Evolutionary conservation across 2,113 vertebrate genomes (phyloP).

Genomic region (Picathartes gymnocephalus): DNA sequence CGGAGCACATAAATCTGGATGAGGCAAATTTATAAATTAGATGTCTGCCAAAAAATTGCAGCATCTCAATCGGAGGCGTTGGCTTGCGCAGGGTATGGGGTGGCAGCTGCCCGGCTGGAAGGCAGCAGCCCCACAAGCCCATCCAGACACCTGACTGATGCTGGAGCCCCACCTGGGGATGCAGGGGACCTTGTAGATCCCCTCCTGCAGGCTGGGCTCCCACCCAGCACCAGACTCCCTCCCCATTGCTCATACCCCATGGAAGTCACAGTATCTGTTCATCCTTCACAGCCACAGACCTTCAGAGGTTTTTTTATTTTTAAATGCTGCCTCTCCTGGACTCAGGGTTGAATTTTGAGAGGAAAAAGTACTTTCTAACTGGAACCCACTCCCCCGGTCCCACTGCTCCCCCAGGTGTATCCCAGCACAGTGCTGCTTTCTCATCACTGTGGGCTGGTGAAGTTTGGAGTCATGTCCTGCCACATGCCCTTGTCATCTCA

Average conservation of each 20-base stretch:
- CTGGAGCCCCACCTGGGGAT: neutral
- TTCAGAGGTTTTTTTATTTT: neutral
- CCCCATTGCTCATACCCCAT: rapidly evolving
- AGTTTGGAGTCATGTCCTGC: neutral
- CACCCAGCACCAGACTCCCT: neutral
- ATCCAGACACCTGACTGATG: neutral
- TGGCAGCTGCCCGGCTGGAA: neutral
- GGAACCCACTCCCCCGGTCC: neutral
- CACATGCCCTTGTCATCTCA: neutral
- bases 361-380: neutral
- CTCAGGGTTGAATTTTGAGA: neutral
- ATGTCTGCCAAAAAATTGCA: slow-evolving; percentile 44
- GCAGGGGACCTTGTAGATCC: neutral
- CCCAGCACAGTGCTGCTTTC: neutral
- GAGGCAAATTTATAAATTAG: slow-evolving; percentile 46
- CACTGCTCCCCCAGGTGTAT: rapidly evolving
- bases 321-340: neutral
- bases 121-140: neutral
- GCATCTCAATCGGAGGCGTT: slow-evolving; percentile 39
- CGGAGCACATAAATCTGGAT: slow-evolving; percentile 44
- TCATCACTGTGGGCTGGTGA: neutral
- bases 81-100: neutral
- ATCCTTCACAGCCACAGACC: neutral
- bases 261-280: neutral
- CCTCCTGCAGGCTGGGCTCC: neutral